Percentiles rank a stretch among this genome's conserved stretches.
phyloP scores from a whole-genome alignment of 2,113 vertebrate genomes.

The Aspiorhynchus laticeps region DNA sequence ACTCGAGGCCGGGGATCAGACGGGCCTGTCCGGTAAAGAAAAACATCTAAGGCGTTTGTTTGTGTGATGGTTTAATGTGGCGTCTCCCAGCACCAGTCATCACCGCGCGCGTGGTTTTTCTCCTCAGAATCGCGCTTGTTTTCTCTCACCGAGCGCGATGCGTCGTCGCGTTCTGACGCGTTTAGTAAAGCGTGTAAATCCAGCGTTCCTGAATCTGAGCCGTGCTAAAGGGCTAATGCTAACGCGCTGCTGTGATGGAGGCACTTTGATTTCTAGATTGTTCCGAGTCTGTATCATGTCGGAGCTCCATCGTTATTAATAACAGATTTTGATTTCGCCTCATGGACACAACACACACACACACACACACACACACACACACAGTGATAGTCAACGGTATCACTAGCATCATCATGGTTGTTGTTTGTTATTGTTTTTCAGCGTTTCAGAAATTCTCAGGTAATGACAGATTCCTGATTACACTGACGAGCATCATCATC shows the following conservation, averaged over 20 bases:
- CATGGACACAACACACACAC: neutral
- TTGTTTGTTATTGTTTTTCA: slow-evolving; percentile 1
- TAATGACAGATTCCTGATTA: neutral
- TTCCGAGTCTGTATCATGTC: neutral
- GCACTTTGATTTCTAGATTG: neutral
- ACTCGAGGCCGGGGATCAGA: slow-evolving; percentile 39
- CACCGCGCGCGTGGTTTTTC: too few species aligned
- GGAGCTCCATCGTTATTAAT: neutral
- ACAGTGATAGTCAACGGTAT: neutral
- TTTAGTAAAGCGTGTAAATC: neutral
- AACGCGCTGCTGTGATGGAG: neutral
- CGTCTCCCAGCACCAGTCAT: neutral
- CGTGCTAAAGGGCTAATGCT: slow-evolving; percentile 23
- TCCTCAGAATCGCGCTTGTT: neutral
- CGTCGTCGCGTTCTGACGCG: slow-evolving; percentile 10
- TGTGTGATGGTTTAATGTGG: neutral
- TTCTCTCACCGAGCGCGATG: neutral
- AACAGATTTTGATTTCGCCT: neutral
- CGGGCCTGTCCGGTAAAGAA: slow-evolving; percentile 37
- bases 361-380: neutral
- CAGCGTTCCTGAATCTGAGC: neutral
- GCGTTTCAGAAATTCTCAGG: neutral
- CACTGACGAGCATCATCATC: neutral
- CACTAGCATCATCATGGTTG: neutral
- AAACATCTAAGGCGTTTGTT: neutral